Percentiles rank a stretch among this genome's conserved stretches.
These are phyloP conservation scores for Alexandromys fortis DNA, from an alignment of 2,113 vertebrate species.

Conservation along the genomic window DNA sequence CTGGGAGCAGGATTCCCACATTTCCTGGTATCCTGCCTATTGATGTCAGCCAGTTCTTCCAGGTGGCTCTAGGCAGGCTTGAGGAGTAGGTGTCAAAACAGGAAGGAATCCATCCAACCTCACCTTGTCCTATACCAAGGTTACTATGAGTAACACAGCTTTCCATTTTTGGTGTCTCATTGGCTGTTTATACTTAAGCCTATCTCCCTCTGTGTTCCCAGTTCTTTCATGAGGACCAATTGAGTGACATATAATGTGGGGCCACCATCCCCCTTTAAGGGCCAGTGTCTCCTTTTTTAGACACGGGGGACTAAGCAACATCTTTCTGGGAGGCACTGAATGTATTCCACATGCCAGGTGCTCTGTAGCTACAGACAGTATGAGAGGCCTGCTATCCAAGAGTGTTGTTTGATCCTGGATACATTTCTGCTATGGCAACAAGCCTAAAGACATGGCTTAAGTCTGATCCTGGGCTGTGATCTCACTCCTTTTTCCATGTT, in stretches of 20 bases:
- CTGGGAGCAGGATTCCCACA: no score
- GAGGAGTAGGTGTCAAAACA: neutral
- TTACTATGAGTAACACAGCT: neutral
- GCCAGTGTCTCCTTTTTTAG: neutral
- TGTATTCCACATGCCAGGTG: neutral
- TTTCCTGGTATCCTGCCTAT: accelerated
- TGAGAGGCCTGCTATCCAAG: neutral
- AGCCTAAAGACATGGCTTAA: constrained; percentile 60
- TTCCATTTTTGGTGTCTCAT: neutral
- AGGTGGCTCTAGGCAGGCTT: neutral
- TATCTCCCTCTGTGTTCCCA: neutral
- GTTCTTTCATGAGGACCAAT: neutral
- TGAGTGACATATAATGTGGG: neutral
- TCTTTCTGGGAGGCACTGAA: no score
- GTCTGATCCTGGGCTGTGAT: constrained; percentile 59
- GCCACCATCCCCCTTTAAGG: neutral
- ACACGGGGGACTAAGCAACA: neutral
- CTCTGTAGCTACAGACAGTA: neutral
- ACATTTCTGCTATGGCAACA: constrained; percentile 67
- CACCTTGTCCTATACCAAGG: neutral
- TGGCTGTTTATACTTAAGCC: neutral
- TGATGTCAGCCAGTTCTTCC: neutral
- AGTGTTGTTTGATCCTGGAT: constrained; percentile 56
- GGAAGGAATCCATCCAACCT: neutral
- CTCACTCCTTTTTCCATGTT: constrained; percentile 30